Conservation (phyloP, 2,113 vertebrate species). For the Heterocephalus glaber region DNA sequence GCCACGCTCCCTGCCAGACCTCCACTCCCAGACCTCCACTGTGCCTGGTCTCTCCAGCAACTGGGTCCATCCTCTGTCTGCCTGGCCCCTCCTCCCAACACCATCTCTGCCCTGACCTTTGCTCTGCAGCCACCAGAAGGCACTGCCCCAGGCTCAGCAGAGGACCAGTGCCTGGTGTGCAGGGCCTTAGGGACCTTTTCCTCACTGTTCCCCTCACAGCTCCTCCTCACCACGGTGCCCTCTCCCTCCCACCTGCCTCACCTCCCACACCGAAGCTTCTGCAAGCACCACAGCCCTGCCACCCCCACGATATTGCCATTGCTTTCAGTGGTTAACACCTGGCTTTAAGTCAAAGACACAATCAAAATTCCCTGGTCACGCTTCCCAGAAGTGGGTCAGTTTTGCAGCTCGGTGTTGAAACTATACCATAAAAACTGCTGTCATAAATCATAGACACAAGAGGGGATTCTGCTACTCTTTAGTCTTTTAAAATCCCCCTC, state of each 20-base stretch:
- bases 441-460: neutral
- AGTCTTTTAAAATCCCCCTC: neutral
- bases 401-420: neutral
- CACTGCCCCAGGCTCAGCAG: neutral
- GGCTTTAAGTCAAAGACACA: neutral
- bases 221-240: no score
- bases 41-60: no score
- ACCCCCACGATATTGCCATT: no score
- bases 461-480: neutral
- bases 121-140: neutral
- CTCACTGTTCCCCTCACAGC: no score
- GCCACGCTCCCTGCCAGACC: neutral
- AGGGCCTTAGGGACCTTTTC: neutral
- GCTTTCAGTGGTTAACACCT: neutral
- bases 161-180: neutral
- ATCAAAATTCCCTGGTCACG: neutral
- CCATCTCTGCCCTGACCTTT: no score
- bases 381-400: neutral
- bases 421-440: neutral
- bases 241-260: neutral
- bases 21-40: neutral
- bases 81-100: neutral
- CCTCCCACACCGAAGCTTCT: neutral
- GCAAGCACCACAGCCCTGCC: fast-evolving
- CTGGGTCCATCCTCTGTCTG: neutral